Percentiles rank a stretch among this genome's conserved stretches.
These are phyloP conservation scores for Scomber japonicus DNA, from an alignment of 2,113 vertebrate species.

Conservation along the genomic window DNA sequence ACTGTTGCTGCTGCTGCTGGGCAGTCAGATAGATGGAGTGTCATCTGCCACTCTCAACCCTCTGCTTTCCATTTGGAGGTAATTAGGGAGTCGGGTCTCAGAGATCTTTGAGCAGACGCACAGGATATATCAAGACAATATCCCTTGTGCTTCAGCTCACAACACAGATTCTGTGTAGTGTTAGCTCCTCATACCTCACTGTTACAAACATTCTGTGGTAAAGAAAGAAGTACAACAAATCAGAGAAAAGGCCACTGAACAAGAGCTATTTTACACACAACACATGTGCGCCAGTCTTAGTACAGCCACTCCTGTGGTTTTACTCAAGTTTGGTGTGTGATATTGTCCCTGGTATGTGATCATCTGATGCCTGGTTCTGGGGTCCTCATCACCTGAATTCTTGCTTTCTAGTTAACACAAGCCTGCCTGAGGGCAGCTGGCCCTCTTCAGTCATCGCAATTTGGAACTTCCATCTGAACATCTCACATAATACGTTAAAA, in stretches of 20 bases:
- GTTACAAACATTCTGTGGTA: not conserved
- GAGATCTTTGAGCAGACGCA: conserved; percentile 34
- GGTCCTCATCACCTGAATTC: conserved; percentile 54
- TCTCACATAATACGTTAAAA: conserved; percentile 73
- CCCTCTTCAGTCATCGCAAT: conserved; percentile 62
- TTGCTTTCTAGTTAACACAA: conserved; percentile 30
- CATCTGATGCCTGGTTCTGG: conserved; percentile 47
- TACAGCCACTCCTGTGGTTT: conserved; percentile 41
- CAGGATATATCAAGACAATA: conserved; percentile 27
- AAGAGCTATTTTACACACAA: conserved; percentile 44
- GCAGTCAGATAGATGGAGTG: conserved; percentile 45
- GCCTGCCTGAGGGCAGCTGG: conserved; percentile 55
- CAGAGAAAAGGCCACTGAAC: conserved; percentile 22
- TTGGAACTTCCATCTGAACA: conserved; percentile 72
- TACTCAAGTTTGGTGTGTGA: conserved; percentile 34
- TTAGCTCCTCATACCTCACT: conserved; percentile 46
- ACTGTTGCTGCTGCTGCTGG: conserved; percentile 34
- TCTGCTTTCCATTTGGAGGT: conserved; percentile 52
- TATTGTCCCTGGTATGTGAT: conserved; percentile 50
- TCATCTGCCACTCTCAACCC: conserved; percentile 47
- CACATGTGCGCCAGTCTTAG: conserved; percentile 46
- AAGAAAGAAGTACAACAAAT: conserved; percentile 8
- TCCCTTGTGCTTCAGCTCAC: conserved; percentile 19
- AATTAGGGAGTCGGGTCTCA: conserved; percentile 11
- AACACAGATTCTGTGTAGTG: not conserved